A percentile compares a stretch with the other conserved stretches of the same genome.
Evolutionary conservation across 2,888 invertebrate species (phyloP).

Genomic region (Sinelater perroti): DNA sequence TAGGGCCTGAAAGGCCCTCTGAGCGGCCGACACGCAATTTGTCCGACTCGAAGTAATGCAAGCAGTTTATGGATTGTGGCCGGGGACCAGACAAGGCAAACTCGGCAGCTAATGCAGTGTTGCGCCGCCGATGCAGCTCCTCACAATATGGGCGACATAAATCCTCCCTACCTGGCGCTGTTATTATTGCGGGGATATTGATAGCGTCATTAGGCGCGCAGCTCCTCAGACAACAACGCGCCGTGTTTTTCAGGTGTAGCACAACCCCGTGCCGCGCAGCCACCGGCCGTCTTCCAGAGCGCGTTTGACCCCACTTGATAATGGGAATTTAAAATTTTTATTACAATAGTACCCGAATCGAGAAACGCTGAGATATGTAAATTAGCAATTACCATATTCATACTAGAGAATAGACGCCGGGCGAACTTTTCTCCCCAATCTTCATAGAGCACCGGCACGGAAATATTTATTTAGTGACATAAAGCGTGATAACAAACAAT

Average conservation of each 20-base stretch:
- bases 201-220: background rate
- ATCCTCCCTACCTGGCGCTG: background rate
- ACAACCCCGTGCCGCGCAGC: too few relatives aligned
- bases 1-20: constrained; percentile 12
- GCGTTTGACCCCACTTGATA: background rate
- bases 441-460: constrained; percentile 14
- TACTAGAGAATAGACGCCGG: constrained; percentile 25
- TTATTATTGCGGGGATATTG: constrained; percentile 2
- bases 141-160: constrained; percentile 12
- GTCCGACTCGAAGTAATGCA: constrained; percentile 22
- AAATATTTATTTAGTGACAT: constrained; percentile 14
- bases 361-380: constrained; percentile 22
- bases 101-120: constrained; percentile 12
- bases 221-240: background rate
- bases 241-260: too few relatives aligned
- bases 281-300: too few relatives aligned
- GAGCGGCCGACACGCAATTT: constrained; percentile 23
- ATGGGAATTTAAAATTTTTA: constrained; percentile 3
- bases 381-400: constrained; percentile 32
- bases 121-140: constrained; percentile 4
- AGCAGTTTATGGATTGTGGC: constrained; percentile 22
- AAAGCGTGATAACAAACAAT: constrained; percentile 5
- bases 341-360: constrained; percentile 8
- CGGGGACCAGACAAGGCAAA: constrained; percentile 18
- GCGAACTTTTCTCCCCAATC: constrained; percentile 20